phyloP scores from a whole-genome alignment of 2,888 invertebrate species.

The Acanthosepion pharaonis region DNA sequence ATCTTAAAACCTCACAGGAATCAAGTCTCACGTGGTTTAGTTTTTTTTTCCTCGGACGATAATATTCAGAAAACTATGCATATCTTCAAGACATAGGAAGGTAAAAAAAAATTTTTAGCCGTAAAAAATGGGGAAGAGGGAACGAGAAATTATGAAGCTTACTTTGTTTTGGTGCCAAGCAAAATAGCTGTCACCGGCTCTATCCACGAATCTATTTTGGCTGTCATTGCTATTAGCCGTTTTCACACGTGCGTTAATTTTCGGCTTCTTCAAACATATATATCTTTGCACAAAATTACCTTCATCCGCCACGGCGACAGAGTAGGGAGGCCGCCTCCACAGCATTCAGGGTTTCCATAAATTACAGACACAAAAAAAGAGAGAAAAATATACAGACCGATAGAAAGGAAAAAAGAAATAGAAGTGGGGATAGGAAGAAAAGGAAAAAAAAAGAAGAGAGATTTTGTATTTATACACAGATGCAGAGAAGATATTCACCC shows the following conservation, averaged over 20 bases:
- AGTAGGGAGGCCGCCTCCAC: background rate
- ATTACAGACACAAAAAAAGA: background rate
- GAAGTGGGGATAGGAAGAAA: background rate
- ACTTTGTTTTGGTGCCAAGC: conserved; percentile 22
- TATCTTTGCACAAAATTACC: conserved; percentile 16
- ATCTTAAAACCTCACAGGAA: too few relatives aligned
- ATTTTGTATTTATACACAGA: background rate
- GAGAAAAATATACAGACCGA: background rate
- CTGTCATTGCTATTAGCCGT: conserved; percentile 14
- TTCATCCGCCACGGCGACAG: background rate
- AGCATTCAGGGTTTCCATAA: background rate
- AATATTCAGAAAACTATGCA: background rate
- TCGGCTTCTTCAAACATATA: background rate
- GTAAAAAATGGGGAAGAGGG: background rate
- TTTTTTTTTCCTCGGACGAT: background rate
- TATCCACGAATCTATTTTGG: background rate
- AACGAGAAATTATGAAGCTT: background rate
- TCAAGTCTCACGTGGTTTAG: background rate
- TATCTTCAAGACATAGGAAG: background rate
- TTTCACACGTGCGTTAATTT: background rate
- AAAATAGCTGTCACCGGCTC: conserved; percentile 6
- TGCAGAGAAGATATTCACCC: too few relatives aligned
- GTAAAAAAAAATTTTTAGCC: background rate
- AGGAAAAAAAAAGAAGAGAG: background rate
- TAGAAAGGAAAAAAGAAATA: background rate